These are phyloP conservation scores for Hypotaenidia philippensis DNA, from an alignment of 2,797 vertebrate species.

Conservation along the genomic window DNA sequence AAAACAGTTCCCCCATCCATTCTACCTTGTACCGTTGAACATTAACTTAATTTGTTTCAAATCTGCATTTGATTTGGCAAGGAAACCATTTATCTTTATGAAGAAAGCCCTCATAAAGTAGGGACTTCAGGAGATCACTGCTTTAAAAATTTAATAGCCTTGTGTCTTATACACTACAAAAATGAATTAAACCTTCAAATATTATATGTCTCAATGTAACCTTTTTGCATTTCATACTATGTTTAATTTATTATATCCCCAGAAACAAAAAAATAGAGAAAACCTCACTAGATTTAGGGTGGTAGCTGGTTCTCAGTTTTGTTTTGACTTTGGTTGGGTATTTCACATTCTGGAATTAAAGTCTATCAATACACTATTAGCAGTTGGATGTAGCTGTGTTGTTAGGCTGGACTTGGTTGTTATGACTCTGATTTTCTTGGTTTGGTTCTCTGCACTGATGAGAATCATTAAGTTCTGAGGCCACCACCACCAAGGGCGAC, in stretches of 20 bases:
- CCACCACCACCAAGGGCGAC: neutral
- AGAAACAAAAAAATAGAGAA: constrained; percentile 51
- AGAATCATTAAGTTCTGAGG: neutral
- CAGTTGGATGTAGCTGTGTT: neutral
- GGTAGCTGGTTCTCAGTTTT: constrained; percentile 22
- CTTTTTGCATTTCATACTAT: constrained; percentile 84
- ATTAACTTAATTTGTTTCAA: constrained; percentile 94
- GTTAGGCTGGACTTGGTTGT: neutral
- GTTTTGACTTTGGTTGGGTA: neutral
- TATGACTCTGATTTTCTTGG: neutral
- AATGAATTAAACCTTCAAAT: constrained; percentile 90
- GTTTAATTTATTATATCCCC: constrained; percentile 84
- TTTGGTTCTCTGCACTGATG: neutral
- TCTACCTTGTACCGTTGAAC: constrained; percentile 85
- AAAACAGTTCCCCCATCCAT: constrained; percentile 88
- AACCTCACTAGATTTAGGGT: constrained; percentile 58
- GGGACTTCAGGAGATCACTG: constrained; percentile 85
- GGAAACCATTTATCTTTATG: constrained; percentile 93
- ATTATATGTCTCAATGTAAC: constrained; percentile 87
- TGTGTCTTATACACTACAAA: constrained; percentile 84
- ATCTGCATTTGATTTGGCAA: constrained; percentile 94
- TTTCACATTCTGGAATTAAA: neutral
- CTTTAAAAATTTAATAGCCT: constrained; percentile 88
- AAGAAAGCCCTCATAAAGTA: constrained; percentile 89
- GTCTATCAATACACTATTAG: neutral